Base-by-base conservation (phyloP, 37 sponge, comb jelly and placozoan species). In the Chondrilla cf. caribensis region DNA sequence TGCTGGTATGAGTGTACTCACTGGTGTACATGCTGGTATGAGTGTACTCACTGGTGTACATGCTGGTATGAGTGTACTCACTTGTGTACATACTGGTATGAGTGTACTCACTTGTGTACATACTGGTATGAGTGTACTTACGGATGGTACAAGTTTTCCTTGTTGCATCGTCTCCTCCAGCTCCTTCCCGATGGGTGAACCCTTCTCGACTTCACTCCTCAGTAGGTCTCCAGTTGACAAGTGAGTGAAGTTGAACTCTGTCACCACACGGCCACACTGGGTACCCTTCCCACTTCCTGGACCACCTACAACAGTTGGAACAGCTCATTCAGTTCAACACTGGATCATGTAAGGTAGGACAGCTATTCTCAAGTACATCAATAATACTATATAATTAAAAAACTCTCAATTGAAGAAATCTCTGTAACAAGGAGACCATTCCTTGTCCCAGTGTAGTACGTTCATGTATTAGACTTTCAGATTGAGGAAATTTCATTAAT, bases 201-300 rank as follows among this genome's bases (percentile, higher is more conserved):
- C 93, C 29, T 77, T 92, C 32, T 86, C 84, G 38, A 89, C 92
- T 81, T 95, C 96, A 5, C 60, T 83, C 43, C 96, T 58, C 54
- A 95, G 84, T 47, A 95, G 85, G 55, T 95, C 96, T n/a, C 96
- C 96, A 70, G 90, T 85, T 14, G 93, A 95, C 43, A 95, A 65
- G 66, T 95, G 96, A 32, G 83, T 73, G 43, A 92, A 80, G 21
- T 88, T 84, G 78, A 83, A 89, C 77, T 89, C 82, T 15, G 77
- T 42, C 58, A 86, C 93, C 15, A 95, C 44, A 28, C 72, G 58
- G 21, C 58, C 81, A 73, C 96, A 95, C 67, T 89, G 90, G 5
- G 96, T 95, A 0, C 96, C 96, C 80, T 95, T 95, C 15, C 96
- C 96, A 84, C 87, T 79, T 0, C 96, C 96, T n/a, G 96, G 96